These are phyloP conservation scores for Capitulum mitella DNA, from an alignment of 2,888 invertebrate species.

Conservation along the genomic window DNA sequence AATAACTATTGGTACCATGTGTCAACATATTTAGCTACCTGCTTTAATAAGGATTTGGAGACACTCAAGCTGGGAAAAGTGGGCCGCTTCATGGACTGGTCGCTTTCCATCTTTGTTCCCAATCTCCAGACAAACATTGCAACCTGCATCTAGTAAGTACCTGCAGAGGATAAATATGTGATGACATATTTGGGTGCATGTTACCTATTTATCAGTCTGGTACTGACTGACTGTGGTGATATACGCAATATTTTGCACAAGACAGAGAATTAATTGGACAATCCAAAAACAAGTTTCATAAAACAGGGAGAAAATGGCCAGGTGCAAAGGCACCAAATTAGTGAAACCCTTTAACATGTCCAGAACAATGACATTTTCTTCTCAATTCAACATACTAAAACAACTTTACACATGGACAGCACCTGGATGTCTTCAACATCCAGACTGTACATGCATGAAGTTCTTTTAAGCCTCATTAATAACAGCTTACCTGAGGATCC, in stretches of 20 bases:
- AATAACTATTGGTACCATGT: neutral
- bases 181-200: too few species aligned
- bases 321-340: neutral
- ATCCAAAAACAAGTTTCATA: too few species aligned
- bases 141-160: slow-evolving; percentile 31
- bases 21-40: neutral
- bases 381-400: neutral
- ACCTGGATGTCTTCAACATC: neutral
- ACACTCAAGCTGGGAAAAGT: slow-evolving; percentile 38
- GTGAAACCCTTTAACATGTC: neutral
- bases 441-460: neutral
- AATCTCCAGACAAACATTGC: slow-evolving; percentile 30
- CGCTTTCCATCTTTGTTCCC: slow-evolving; percentile 55
- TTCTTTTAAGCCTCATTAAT: too few species aligned
- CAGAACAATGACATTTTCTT: neutral
- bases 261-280: too few species aligned
- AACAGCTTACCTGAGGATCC: neutral
- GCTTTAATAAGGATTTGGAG: neutral
- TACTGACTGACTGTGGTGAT: too few species aligned
- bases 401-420: neutral
- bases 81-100: slow-evolving; percentile 57
- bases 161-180: slow-evolving; percentile 19
- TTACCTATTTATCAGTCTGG: too few species aligned
- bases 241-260: too few species aligned
- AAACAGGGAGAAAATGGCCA: neutral